These are phyloP conservation scores for Tokudaia tokunoshimensis DNA, from an alignment of 2,797 vertebrate species.

Conservation along the genomic window DNA sequence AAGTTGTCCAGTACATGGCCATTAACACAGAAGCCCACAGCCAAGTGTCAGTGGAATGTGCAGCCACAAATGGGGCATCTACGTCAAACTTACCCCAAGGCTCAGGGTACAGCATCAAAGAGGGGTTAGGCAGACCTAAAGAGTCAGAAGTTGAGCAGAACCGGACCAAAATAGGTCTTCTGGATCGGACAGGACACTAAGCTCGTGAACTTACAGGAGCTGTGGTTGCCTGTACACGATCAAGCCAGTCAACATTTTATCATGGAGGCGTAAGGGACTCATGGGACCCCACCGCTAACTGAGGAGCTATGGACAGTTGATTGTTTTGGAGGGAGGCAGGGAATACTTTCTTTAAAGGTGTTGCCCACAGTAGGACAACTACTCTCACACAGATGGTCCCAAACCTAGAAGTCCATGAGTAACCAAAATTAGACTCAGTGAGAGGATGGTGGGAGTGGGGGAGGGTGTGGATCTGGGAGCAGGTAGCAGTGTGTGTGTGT, in stretches of 20 bases:
- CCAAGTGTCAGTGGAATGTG: background rate
- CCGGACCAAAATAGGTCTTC: background rate
- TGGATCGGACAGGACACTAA: background rate
- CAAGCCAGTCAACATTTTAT: background rate
- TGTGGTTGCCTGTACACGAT: background rate
- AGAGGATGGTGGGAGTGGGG: background rate
- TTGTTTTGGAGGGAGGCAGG: background rate
- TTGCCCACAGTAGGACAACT: background rate
- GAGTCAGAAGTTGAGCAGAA: background rate
- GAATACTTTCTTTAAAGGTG: background rate
- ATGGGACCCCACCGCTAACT: too few species aligned
- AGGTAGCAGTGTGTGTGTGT: too few species aligned
- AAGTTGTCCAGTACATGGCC: background rate
- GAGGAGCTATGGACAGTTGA: background rate
- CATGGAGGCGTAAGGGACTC: too few species aligned
- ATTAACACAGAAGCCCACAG: background rate
- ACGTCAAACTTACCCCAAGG: background rate
- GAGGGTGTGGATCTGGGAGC: background rate
- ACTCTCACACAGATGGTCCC: background rate
- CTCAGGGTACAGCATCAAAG: too few species aligned
- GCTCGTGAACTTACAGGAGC: background rate
- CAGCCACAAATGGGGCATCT: background rate
- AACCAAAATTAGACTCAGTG: background rate
- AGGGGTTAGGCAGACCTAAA: too few species aligned
- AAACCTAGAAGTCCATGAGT: background rate